Base-by-base conservation (phyloP, 2,797 vertebrate genomes). In the Nannoperca obscura region DNA sequence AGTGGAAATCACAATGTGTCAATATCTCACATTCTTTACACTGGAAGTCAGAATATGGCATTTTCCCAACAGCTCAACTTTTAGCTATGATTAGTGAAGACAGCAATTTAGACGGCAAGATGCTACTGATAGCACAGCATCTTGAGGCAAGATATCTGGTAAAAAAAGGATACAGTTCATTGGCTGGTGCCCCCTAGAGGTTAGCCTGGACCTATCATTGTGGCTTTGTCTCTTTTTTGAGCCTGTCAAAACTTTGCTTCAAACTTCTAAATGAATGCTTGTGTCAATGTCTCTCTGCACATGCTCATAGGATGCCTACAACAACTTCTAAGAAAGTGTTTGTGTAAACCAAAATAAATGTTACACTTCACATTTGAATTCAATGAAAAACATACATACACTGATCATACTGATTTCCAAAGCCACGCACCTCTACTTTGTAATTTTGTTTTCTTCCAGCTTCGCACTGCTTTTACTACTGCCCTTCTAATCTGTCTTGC, bases 401-500 rank as follows among this genome's bases (percentile, higher is more conserved):
- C 34, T 32, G 63, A 65, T 76, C 63, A 71, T 61, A 68, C 57
- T 9, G 20, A 76, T 78, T 82, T 88, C 76, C 77, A 83, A 89
- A 91, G 78, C 83, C 78, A 86, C 83, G 60, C 85, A 86, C 50
- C 62, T 89, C 78, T 70, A 88, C 64, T 78, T 87, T 79, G 55
- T 80, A 57, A 60, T 78, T 91, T 86, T 77, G 50, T 72, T 88
- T 91, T 82, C 66, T 76, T 84, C 63, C 74, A 85, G 86, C 82
- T 89, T 88, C 71, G 64, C 83, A 87, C 84, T 86, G 85, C 83
- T 90, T 86, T 91, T 82, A 84, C 80, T 78, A 81, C 78, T 78
- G 72, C 89, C 90, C 88, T 89, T 86, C 76, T 74, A 75, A 90
- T 89, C 85, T 83, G 88, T 93, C 90, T 90, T 94, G 94, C 94